Evolutionary conservation across 2,888 invertebrate genomes (phyloP).

Genomic region (Cancer borealis): DNA sequence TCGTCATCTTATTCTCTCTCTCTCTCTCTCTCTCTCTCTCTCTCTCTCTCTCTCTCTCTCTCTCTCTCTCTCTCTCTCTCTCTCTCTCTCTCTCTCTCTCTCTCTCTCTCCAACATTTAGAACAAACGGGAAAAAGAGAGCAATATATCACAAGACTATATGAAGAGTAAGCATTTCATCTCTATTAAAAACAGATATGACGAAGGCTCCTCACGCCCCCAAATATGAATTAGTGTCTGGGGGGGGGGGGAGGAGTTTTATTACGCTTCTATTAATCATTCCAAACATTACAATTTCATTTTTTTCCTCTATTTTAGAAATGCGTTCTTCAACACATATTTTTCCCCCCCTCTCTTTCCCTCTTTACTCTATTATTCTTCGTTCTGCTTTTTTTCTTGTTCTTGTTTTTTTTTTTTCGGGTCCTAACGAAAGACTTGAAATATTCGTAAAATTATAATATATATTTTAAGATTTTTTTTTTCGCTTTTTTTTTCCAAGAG

Average conservation of each 20-base stretch:
- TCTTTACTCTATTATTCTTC: conserved; percentile 34
- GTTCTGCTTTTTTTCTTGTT: conserved; percentile 16
- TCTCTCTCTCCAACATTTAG: conserved; percentile 58
- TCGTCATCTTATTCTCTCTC: conserved; percentile 14
- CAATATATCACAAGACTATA: conserved; percentile 63
- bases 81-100: conserved; percentile 28
- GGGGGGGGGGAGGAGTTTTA: conserved; percentile 45
- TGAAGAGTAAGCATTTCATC: conserved; percentile 68
- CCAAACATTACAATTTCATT: conserved; percentile 49
- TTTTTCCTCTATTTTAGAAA: neutral
- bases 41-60: conserved; percentile 20
- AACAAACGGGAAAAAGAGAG: conserved; percentile 53
- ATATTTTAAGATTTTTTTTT: conserved; percentile 6
- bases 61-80: conserved; percentile 31
- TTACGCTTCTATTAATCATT: conserved; percentile 57
- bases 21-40: conserved; percentile 20
- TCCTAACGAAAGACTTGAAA: conserved; percentile 4
- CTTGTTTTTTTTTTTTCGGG: no score
- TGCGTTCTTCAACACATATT: neutral
- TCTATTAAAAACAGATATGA: conserved; percentile 65
- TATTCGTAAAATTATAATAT: conserved; percentile 41
- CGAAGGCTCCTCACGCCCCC: conserved; percentile 59
- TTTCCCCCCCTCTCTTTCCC: conserved; percentile 21
- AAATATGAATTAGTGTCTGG: conserved; percentile 54
- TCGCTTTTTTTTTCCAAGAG: neutral